phyloP scores from a whole-genome alignment of 2,888 invertebrate genomes.

The Cancer borealis region DNA sequence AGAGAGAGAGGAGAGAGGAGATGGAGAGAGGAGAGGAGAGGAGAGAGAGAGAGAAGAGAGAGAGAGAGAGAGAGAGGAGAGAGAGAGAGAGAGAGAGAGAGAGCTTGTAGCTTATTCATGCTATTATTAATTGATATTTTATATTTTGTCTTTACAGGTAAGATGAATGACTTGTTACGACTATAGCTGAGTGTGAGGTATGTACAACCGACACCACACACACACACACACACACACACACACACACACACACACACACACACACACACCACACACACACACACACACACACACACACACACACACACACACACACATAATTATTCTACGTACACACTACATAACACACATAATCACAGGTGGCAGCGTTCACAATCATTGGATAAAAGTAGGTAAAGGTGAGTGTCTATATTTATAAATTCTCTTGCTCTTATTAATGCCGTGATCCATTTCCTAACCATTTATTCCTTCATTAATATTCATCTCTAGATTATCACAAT shows the following conservation, averaged over 20 bases:
- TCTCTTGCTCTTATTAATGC: no score
- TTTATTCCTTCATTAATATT: no score
- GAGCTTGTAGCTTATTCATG: neutral
- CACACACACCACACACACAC: no score
- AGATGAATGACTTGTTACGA: neutral
- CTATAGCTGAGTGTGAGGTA: neutral
- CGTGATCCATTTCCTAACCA: no score
- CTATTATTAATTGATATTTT: neutral
- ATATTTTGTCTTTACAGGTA: neutral
- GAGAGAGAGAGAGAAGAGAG: neutral
- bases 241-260: neutral
- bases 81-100: slow-evolving; percentile 20
- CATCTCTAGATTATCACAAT: no score
- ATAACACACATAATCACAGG: no score
- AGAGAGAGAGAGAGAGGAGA: slow-evolving; percentile 1
- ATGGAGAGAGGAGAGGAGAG: neutral
- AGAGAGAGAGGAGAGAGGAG: neutral
- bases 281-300: no score
- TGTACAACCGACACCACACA: neutral
- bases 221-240: slow-evolving; percentile 12
- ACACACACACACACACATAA: no score
- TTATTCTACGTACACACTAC: no score
- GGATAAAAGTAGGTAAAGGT: no score
- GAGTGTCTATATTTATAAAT: no score
- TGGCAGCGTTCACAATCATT: no score